Conservation (phyloP, 2,113 vertebrate genomes). For the Ptychochromis oligacanthus region DNA sequence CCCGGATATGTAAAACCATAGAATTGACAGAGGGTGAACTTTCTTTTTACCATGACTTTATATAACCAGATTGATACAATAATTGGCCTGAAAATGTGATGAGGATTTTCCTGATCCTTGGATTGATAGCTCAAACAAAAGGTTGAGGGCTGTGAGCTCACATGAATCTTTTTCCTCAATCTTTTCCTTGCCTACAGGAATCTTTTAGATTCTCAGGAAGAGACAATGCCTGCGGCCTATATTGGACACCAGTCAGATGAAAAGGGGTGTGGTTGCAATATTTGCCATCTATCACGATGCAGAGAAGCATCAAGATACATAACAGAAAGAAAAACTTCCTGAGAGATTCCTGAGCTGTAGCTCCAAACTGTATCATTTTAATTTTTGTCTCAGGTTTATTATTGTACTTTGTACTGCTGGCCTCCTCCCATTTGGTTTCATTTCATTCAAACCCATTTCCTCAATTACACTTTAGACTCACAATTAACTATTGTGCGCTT, state of each 20-base stretch:
- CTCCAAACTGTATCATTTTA: neutral
- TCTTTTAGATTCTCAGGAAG: neutral
- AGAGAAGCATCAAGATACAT: neutral
- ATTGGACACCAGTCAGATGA: neutral
- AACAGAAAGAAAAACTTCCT: neutral
- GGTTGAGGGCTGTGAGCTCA: neutral
- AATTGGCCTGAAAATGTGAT: neutral
- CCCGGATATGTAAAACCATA: neutral
- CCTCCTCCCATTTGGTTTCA: neutral
- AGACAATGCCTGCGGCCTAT: neutral
- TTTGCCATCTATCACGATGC: neutral
- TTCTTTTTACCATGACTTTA: neutral
- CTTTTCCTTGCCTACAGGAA: neutral
- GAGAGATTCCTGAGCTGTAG: neutral
- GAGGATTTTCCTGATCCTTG: neutral
- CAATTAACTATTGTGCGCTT: neutral
- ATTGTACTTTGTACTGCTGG: neutral
- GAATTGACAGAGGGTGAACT: neutral
- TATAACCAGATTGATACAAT: neutral
- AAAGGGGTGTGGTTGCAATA: neutral
- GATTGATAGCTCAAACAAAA: neutral
- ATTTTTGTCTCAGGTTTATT: neutral
- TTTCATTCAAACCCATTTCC: conserved; percentile 6
- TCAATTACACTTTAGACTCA: conserved; percentile 1
- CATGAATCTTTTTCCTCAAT: neutral